Evolutionary conservation across 2,113 vertebrate genomes (phyloP), one percentile per base, ranked within the genome.

Genomic region (Pionites leucogaster): DNA sequence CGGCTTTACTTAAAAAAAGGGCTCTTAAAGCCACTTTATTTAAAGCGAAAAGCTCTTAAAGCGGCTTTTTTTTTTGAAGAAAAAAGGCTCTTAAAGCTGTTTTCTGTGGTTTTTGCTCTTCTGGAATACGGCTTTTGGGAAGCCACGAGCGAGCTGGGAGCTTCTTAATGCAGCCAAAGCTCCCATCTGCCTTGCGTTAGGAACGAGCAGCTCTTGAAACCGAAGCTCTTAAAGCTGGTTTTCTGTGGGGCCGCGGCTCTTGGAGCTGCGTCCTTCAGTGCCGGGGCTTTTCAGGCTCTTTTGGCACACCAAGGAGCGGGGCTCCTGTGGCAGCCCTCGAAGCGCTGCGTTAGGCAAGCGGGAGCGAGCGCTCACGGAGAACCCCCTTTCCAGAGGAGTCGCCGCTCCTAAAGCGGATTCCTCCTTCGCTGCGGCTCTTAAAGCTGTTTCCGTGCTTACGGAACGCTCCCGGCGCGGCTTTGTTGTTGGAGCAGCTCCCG

Each of bases 1-100:
- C 67, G 24, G 44, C 67, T 33, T 2, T 3, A 5, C 13, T 25
- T 10, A 0, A 6, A 7, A 20, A 28, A 3, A 20, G 11, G 11
- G 37, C 81, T 52, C 50, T 13, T 2, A 6, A 44, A 13, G 3
- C 0, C 1, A 33, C 15, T 44, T 71, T 39, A 5, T 59, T 59
- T n/a, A 16, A 1, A 44, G 71, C 44, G n/a, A 59, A n/a, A 28
- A 17, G 33, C 28, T 72, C 33, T 1, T 59, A 11, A n/a, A 25
- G 29, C 0, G 11, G 17, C 13, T 59, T 25, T 64, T 8, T 63
- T 63, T 19, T 7, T 78, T 23, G 3, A 22, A 22, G 33, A 31
- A 49, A 25, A n/a, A 13, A 23, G 35, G 16, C 0, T 60, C 22
- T 59, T 7, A 52, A 65, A 85, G 27, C 2, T 14, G 16, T 22